Base-by-base conservation (phyloP, 2,113 vertebrate genomes). In the Brachionichthys hirsutus region DNA sequence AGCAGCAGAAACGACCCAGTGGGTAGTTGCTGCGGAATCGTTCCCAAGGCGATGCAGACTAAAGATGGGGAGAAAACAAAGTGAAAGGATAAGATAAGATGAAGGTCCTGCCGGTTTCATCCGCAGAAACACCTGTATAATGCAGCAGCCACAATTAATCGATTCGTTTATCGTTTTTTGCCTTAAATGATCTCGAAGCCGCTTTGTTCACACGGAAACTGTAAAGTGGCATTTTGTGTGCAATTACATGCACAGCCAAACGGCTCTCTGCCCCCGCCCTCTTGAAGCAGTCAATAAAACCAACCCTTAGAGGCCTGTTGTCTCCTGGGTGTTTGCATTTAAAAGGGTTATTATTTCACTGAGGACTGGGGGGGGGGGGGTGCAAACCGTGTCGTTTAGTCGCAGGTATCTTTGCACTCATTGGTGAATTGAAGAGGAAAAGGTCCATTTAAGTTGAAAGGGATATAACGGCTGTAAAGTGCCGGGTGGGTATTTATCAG, bases 321-420 rank as follows among this genome's bases (percentile, higher is more conserved):
- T 77, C 78, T 85, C 67, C 35, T 48, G 67, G 67, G 73, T 76
- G 84, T 89, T 87, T 88, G 73, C 82, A 84, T 87, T 83, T 86
- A 81, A 89, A 87, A 87, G 66, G 56, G 56, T 66, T 34, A 47
- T 85, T 84, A 47, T 85, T 84, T 77, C 47, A 42, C 57, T 46
- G 41, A 55, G 30, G 65, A 54, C 17, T 38, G 36, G 9, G 36
- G 9, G 43, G 51, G 20, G 45, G 62, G 63, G 64, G 41, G 60
- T 55, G 57, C 72, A 80, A 83, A 84, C 80, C 42, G 51, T 51
- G 49, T 46, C 69, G 43, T 82, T 79, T 73, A 72, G 64, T 50
- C 67, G 64, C 62, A 54, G 70, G 77, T 82, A 62, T 82, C 72
- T 66, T 52, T 2, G 35, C 15, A 17, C 57, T 79, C 30, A 64